Evolutionary conservation across 2,113 vertebrate species (phyloP).

Genomic region (Alligator mississippiensis): DNA sequence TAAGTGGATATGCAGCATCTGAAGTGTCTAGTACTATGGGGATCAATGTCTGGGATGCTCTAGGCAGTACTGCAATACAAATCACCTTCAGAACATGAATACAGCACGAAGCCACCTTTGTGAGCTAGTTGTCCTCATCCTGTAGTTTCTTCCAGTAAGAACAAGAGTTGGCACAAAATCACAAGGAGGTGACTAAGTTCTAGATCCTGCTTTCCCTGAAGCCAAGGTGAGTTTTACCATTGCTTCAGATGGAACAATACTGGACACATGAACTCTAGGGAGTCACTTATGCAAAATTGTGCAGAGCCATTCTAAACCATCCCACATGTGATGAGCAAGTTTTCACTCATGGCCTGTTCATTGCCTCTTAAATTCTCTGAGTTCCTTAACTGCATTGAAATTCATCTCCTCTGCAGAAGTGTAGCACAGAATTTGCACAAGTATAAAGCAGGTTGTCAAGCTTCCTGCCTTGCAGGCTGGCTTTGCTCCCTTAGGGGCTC

Average conservation of each 20-base stretch:
- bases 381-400: neutral
- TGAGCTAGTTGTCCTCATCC: neutral
- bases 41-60: neutral
- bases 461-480: no score
- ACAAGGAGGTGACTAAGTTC: neutral
- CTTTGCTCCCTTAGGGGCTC: no score
- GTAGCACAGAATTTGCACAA: neutral
- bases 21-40: neutral
- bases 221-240: accelerated
- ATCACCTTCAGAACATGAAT: neutral
- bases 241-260: neutral
- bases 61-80: neutral
- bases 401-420: neutral
- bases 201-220: neutral
- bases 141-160: neutral
- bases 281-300: neutral
- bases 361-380: neutral
- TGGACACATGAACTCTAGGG: neutral
- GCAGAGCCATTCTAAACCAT: neutral
- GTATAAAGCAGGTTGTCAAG: no score
- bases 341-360: neutral
- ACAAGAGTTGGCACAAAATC: neutral
- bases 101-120: neutral
- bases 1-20: neutral
- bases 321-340: neutral